Conservation (phyloP, 2,888 invertebrate genomes). For the Plemyria rubiginata region DNA sequence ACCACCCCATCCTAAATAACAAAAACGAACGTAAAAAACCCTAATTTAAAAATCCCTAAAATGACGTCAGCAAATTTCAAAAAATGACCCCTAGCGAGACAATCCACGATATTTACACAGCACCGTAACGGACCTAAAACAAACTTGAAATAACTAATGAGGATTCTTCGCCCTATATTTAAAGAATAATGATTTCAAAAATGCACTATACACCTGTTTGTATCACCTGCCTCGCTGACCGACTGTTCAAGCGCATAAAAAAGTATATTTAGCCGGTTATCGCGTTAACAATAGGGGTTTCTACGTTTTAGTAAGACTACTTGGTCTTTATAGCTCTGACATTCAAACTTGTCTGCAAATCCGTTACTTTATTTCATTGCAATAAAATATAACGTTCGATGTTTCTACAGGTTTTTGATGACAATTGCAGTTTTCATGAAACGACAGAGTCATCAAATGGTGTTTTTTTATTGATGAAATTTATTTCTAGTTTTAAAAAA, state of each 20-base stretch:
- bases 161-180: slow-evolving; percentile 63
- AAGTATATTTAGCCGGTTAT: slow-evolving; percentile 54
- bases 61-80: slow-evolving; percentile 77
- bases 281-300: slow-evolving; percentile 58
- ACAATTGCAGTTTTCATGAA: not conserved
- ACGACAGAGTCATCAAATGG: not conserved
- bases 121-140: slow-evolving; percentile 79
- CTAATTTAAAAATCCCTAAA: slow-evolving; percentile 68
- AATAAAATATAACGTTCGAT: slow-evolving; percentile 10
- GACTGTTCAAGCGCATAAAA: slow-evolving; percentile 59
- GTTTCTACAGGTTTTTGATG: not conserved
- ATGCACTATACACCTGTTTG: slow-evolving; percentile 69
- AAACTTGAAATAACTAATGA: slow-evolving; percentile 72
- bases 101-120: slow-evolving; percentile 65
- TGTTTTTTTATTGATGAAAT: no score
- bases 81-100: slow-evolving; percentile 55
- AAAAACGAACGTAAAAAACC: slow-evolving; percentile 67
- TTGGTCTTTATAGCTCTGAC: slow-evolving; percentile 33
- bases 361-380: slow-evolving; percentile 3
- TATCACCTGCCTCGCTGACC: slow-evolving; percentile 73
- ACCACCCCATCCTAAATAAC: slow-evolving; percentile 47
- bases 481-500: no score
- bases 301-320: slow-evolving; percentile 29
- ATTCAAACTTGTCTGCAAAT: slow-evolving; percentile 33
- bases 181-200: slow-evolving; percentile 54